phyloP scores from a whole-genome alignment of 2,113 vertebrate genomes.

The Phycodurus eques region DNA sequence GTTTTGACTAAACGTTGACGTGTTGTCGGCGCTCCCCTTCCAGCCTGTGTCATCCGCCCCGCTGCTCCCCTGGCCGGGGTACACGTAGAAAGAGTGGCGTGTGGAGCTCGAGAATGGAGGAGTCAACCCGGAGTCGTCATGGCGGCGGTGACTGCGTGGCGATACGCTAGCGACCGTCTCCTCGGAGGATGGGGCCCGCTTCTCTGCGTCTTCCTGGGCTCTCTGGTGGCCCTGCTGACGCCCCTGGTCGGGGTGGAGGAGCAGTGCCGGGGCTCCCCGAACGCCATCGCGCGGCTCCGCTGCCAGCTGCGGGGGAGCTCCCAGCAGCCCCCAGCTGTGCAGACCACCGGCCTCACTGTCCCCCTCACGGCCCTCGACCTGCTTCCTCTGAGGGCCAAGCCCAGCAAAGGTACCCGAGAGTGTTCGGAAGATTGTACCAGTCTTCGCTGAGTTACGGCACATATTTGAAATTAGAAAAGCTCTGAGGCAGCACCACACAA shows the following conservation, averaged over 20 bases:
- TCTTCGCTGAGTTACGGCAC: too few relatives aligned
- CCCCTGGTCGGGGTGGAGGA: constrained; percentile 79
- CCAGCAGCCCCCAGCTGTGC: constrained; percentile 51
- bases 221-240: constrained; percentile 78
- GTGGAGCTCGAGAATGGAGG: constrained; percentile 35
- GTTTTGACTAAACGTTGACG: neutral
- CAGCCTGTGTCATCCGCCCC: neutral
- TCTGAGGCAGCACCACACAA: too few relatives aligned
- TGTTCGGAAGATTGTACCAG: too few relatives aligned
- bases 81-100: constrained; percentile 31
- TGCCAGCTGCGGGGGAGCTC: constrained; percentile 70
- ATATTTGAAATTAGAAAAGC: too few relatives aligned
- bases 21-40: constrained; percentile 4
- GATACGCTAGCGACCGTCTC: constrained; percentile 73
- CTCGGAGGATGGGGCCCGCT: constrained; percentile 78
- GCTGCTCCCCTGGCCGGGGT: constrained; percentile 21
- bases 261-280: constrained; percentile 71
- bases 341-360: constrained; percentile 82
- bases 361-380: constrained; percentile 75
- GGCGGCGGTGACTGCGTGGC: constrained; percentile 74
- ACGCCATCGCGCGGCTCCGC: constrained; percentile 77
- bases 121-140: constrained; percentile 58
- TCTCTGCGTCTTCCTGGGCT: constrained; percentile 77
- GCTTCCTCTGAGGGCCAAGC: constrained; percentile 78
- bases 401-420: constrained; percentile 75